Evolutionary conservation across 2,888 invertebrate genomes (phyloP).

Genomic region (Microdon myrmicae): DNA sequence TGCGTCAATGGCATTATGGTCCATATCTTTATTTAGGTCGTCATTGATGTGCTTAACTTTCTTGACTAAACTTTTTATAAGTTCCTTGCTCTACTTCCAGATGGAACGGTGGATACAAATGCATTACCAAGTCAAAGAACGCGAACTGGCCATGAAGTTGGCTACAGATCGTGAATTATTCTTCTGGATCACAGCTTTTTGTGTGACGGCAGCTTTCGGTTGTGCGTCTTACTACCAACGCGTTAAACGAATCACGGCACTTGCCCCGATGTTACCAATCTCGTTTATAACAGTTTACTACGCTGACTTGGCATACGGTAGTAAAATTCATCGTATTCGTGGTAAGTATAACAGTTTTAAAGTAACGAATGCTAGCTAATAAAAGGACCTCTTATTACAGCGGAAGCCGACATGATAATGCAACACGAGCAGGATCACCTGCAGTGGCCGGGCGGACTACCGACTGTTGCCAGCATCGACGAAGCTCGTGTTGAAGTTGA

Average conservation of each 20-base stretch:
- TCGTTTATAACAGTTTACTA: conserved; percentile 78
- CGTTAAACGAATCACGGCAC: conserved; percentile 71
- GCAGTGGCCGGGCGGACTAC: conserved; percentile 79
- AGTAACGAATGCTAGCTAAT: conserved; percentile 9
- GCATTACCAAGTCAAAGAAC: conserved; percentile 81
- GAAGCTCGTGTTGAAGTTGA: conserved; percentile 73
- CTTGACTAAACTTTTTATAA: too few species aligned
- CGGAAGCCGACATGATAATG: conserved; percentile 84
- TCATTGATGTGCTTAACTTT: too few species aligned
- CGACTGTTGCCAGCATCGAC: conserved; percentile 79
- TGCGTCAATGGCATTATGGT: neutral
- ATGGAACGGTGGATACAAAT: conserved; percentile 84
- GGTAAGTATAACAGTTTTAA: conserved; percentile 70
- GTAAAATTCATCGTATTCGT: conserved; percentile 79
- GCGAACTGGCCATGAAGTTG: conserved; percentile 77
- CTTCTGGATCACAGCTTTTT: conserved; percentile 78
- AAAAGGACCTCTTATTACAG: conserved; percentile 58
- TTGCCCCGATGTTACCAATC: conserved; percentile 77
- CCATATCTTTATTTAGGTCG: conserved; percentile 10
- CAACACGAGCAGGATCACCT: conserved; percentile 77
- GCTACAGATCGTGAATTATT: conserved; percentile 78
- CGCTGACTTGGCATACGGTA: conserved; percentile 81
- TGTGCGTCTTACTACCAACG: conserved; percentile 70
- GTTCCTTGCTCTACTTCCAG: conserved; percentile 63
- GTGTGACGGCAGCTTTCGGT: conserved; percentile 70